Evolutionary conservation across 2,888 invertebrate species (phyloP), one percentile per base, ranked within the genome.

Genomic region (Stictocephala bisonia): DNA sequence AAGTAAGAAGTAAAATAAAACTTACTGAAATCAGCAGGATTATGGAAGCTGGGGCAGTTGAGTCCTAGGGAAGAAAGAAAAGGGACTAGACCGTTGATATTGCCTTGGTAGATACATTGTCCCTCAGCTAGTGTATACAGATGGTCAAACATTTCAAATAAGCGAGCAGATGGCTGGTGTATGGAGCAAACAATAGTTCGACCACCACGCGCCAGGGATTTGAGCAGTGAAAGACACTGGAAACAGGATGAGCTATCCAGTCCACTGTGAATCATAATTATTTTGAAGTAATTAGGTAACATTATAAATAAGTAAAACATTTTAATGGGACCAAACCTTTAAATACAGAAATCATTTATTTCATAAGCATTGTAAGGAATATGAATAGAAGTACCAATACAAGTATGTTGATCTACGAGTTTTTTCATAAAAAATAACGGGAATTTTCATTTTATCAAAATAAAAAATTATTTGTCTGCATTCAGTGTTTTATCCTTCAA

Each of bases 101-200:
- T 89, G 3, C 97, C 97, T 82, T 94, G 91, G 83, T 97, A 98
- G 81, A 97, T 92, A 84, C 96, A 96, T 84, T 95, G 95, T 9
- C 97, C 97, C 80, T 95, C 95, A 9, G 96, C 93, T 81, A 98
- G 84, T 82, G 96, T 91, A 84, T 96, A 97, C 76, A 98, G 85
- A 86, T 94, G 90, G 84, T 97, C 97, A 83, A 98, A 97, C 90
- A 95, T 96, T 85, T 97, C 97, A 82, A 97, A 97, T 56, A 97
- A 86, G 80, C 97, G 90, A 35, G 97, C 97, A 78, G 96, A 96
- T 11, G 97, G 97, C 84, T 98, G 97, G 85, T 97, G 97, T 80
- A 97, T 97, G 44, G 97, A 97, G 83, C 97, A 97, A 77, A 97
- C 95, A 76, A 97, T 94, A 27, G 97, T 97, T 77, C 97, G 89